Evolutionary conservation across 2,888 invertebrate species (phyloP).

Genomic region (Theretra japonica): DNA sequence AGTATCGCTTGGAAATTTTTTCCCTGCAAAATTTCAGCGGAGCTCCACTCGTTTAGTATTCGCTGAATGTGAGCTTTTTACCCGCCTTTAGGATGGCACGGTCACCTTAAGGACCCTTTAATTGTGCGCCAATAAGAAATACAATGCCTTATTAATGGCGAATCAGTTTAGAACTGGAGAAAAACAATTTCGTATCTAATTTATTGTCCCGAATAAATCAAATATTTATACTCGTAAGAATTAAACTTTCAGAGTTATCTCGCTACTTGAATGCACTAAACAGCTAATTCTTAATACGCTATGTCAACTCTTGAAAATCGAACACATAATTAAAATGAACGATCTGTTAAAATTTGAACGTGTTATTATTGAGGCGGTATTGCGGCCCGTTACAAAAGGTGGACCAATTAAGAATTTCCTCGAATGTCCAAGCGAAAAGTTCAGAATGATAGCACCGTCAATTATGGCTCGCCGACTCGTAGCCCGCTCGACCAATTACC

Average conservation of each 20-base stretch:
- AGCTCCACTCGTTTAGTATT: conserved; percentile 77
- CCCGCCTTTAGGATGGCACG: conserved; percentile 66
- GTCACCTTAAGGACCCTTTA: conserved; percentile 81
- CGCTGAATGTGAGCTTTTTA: conserved; percentile 77
- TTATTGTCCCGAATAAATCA: conserved; percentile 20
- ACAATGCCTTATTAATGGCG: conserved; percentile 65
- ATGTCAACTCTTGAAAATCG: conserved; percentile 37
- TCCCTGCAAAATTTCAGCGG: conserved; percentile 75
- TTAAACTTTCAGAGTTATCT: neutral
- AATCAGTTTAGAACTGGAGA: conserved; percentile 52
- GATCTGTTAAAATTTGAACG: conserved; percentile 78
- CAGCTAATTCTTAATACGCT: neutral
- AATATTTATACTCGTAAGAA: conserved; percentile 3
- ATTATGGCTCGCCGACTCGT: conserved; percentile 73
- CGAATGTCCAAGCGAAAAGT: conserved; percentile 79
- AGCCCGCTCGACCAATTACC: conserved; percentile 76
- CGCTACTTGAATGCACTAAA: neutral
- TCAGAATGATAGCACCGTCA: conserved; percentile 82
- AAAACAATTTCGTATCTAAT: conserved; percentile 24
- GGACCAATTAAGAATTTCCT: conserved; percentile 83
- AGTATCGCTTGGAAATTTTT: conserved; percentile 78
- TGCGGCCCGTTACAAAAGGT: conserved; percentile 80
- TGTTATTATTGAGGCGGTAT: conserved; percentile 80
- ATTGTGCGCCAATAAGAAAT: conserved; percentile 80
- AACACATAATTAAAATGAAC: conserved; percentile 75